Evolutionary conservation across 2,888 invertebrate species (phyloP).

Genomic region (Xylota sylvarum): DNA sequence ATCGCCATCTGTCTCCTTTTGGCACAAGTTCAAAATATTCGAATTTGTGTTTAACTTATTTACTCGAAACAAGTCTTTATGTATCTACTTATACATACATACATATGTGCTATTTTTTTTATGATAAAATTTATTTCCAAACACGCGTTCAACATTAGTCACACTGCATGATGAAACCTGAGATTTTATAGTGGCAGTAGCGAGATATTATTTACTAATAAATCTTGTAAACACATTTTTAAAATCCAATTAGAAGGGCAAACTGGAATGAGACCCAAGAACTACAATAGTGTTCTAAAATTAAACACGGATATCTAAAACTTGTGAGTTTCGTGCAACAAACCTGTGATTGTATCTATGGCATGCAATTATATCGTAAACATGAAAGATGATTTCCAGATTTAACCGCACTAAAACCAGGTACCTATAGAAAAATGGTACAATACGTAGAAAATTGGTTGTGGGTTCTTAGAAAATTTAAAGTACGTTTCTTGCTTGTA

Average conservation of each 20-base stretch:
- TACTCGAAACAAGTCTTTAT: too few species aligned
- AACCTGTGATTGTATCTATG: neutral
- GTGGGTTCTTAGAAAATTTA: neutral
- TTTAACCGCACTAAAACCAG: neutral
- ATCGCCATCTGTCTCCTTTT: too few species aligned
- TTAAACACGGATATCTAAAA: neutral
- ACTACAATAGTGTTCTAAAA: neutral
- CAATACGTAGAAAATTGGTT: neutral
- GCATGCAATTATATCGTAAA: constrained; percentile 17
- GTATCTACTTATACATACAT: too few species aligned
- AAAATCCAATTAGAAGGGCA: neutral
- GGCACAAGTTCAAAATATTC: too few species aligned
- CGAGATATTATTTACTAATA: neutral
- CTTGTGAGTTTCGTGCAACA: neutral
- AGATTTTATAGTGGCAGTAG: neutral
- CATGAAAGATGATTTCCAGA: constrained; percentile 1
- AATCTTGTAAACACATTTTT: constrained; percentile 1
- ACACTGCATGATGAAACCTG: neutral
- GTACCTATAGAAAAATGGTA: neutral
- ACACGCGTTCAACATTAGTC: neutral
- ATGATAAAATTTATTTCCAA: neutral
- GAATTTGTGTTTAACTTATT: too few species aligned
- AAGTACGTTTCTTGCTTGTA: neutral
- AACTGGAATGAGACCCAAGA: neutral
- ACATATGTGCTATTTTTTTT: too few species aligned